Conservation (phyloP, 2,888 invertebrate species). For the Eueremaeus valkanovi region DNA sequence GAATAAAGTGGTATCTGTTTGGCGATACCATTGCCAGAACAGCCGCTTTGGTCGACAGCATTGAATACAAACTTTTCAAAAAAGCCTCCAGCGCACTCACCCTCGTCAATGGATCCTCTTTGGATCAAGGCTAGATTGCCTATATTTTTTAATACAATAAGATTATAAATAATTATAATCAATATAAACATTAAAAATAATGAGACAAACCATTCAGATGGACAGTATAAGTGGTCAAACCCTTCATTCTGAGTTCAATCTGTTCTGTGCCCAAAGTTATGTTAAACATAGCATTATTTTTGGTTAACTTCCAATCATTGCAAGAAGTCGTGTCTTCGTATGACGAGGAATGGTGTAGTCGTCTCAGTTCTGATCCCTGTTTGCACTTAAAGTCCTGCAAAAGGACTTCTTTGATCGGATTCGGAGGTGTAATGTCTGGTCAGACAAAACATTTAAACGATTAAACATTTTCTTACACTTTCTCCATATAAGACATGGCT, state of each 20-base stretch:
- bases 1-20: neutral
- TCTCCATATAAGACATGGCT: too few species aligned
- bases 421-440: neutral
- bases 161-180: neutral
- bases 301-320: neutral
- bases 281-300: neutral
- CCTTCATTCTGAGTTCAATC: neutral
- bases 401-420: neutral
- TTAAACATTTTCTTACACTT: too few species aligned
- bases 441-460: too few species aligned
- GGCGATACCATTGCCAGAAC: neutral
- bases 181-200: neutral
- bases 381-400: slow-evolving; percentile 4
- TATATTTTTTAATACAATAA: neutral
- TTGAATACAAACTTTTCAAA: slow-evolving; percentile 11
- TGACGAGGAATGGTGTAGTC: neutral
- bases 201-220: neutral
- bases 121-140: neutral
- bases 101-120: neutral
- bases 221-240: neutral
- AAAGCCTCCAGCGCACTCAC: neutral
- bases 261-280: neutral
- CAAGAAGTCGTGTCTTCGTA: slow-evolving; percentile 21
- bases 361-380: neutral
- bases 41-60: slow-evolving; percentile 4